Percentiles rank a stretch among this genome's conserved stretches.
phyloP scores from a whole-genome alignment of 2,797 vertebrate species.

The Poeciliopsis presidionis region DNA sequence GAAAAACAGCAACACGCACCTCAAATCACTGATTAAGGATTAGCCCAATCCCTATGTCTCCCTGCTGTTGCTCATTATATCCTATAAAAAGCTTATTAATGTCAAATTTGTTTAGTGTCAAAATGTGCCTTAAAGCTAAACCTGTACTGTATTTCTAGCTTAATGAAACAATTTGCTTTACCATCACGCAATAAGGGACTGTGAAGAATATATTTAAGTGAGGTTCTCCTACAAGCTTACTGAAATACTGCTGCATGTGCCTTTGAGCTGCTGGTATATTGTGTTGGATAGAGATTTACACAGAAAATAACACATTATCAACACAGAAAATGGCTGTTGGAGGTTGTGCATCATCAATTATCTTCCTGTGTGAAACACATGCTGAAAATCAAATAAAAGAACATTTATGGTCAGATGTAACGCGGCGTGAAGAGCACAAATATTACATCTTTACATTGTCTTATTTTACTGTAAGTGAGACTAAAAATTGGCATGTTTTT shows the following conservation, averaged over 20 bases:
- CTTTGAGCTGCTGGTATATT: background rate
- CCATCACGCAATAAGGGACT: no score
- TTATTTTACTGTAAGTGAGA: background rate
- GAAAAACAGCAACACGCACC: slow-evolving; percentile 21
- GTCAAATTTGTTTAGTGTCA: slow-evolving; percentile 51
- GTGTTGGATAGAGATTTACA: background rate
- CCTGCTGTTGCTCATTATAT: slow-evolving; percentile 66
- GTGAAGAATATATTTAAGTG: background rate
- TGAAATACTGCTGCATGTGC: background rate
- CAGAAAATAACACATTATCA: background rate
- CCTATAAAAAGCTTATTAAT: slow-evolving; percentile 75
- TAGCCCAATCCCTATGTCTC: slow-evolving; percentile 64
- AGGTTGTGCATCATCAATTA: background rate
- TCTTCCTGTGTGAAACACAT: background rate
- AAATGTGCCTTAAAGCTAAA: slow-evolving; percentile 47
- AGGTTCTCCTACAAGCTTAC: background rate
- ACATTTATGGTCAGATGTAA: background rate
- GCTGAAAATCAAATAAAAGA: background rate
- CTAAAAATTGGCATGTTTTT: background rate
- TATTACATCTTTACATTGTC: background rate
- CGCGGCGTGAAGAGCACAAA: no score
- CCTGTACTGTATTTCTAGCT: slow-evolving; percentile 22
- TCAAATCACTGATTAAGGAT: slow-evolving; percentile 63
- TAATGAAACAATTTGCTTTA: background rate
- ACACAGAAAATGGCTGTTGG: background rate